These are phyloP conservation scores for Lysandra coridon DNA, from an alignment of 2,888 invertebrate genomes.

Conservation along the genomic window DNA sequence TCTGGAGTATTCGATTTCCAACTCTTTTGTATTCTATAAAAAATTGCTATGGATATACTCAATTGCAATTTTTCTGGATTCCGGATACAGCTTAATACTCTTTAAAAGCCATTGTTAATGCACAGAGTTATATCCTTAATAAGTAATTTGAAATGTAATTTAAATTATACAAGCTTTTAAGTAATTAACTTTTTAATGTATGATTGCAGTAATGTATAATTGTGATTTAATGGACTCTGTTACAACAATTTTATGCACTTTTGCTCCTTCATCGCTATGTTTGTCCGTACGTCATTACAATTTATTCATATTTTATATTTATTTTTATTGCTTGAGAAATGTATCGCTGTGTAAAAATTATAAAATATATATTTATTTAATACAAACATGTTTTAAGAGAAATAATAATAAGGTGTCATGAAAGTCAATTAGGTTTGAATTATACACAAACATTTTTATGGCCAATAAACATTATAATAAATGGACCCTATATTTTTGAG, in stretches of 20 bases:
- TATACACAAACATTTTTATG: constrained; percentile 1
- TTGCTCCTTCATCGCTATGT: not conserved
- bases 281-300: not conserved
- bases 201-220: not conserved
- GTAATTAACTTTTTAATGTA: constrained; percentile 1
- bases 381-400: not conserved
- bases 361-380: too few relatives aligned
- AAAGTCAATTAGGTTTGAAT: constrained; percentile 6
- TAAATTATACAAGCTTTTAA: constrained; percentile 10
- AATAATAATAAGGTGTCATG: not conserved
- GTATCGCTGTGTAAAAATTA: not conserved
- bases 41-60: too few relatives aligned
- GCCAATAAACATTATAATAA: constrained; percentile 9
- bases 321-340: not conserved
- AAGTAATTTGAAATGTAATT: constrained; percentile 1
- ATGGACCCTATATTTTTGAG: not conserved
- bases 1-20: too few relatives aligned
- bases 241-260: not conserved
- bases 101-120: not conserved
- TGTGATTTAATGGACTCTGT: not conserved
- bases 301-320: not conserved
- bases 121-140: not conserved
- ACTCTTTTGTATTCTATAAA: too few relatives aligned
- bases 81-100: not conserved
- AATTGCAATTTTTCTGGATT: too few relatives aligned